Percentiles rank a stretch among this genome's conserved stretches.
Evolutionary conservation across 2,888 invertebrate genomes (phyloP).

Genomic region (Drosophila formosana): DNA sequence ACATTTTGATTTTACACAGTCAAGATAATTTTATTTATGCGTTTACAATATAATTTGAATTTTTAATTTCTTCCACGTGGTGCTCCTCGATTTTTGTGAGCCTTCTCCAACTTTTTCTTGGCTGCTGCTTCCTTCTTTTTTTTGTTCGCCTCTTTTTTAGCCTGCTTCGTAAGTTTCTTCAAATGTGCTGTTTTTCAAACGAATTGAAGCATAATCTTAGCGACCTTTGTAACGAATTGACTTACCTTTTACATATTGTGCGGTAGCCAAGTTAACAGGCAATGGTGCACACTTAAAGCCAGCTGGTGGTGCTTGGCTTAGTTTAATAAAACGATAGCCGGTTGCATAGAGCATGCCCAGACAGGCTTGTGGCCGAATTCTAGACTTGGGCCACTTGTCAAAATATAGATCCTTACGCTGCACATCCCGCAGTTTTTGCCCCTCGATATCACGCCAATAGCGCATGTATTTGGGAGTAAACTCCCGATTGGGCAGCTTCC

Average conservation of each 20-base stretch:
- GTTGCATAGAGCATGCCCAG: constrained; percentile 73
- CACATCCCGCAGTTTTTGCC: constrained; percentile 50
- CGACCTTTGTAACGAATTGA: not conserved
- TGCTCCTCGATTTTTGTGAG: constrained; percentile 27
- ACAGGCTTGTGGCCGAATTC: constrained; percentile 74
- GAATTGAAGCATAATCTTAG: not conserved
- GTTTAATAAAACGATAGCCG: constrained; percentile 72
- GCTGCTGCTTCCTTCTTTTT: constrained; percentile 5
- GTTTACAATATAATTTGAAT: no score
- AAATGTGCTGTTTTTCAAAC: constrained; percentile 37
- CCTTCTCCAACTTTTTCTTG: constrained; percentile 15
- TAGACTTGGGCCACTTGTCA: constrained; percentile 46
- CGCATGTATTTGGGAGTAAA: constrained; percentile 52
- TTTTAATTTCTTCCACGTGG: constrained; percentile 11
- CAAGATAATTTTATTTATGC: no score
- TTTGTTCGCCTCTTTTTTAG: not conserved
- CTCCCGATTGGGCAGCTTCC: constrained; percentile 52
- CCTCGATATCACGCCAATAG: constrained; percentile 76
- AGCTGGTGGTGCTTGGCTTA: constrained; percentile 65
- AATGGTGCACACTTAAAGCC: constrained; percentile 75
- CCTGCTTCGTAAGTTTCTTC: constrained; percentile 12
- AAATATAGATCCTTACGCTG: constrained; percentile 65
- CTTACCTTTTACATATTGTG: constrained; percentile 45
- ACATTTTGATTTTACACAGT: no score
- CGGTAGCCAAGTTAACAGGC: constrained; percentile 70